phyloP scores from a whole-genome alignment of 2,888 invertebrate species.

The Galeopsomyia nigrocyanea region DNA sequence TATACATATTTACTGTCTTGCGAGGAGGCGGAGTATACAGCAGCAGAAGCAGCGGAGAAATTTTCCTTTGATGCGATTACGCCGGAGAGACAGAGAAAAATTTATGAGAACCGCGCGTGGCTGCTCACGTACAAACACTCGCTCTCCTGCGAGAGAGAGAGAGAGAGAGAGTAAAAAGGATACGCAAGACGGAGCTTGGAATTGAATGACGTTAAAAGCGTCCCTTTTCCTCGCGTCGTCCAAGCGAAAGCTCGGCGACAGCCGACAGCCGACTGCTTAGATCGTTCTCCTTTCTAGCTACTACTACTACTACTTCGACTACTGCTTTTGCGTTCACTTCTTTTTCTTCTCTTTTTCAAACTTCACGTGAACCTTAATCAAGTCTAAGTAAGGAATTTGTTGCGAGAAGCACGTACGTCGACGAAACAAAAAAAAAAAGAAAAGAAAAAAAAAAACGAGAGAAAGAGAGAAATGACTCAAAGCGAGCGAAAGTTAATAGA shows the following conservation, averaged over 20 bases:
- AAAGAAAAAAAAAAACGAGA: neutral
- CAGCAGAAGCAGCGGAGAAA: neutral
- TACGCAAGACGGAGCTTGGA: slow-evolving; percentile 26
- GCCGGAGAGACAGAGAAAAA: neutral
- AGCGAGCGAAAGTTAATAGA: neutral
- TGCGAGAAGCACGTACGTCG: neutral
- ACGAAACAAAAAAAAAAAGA: neutral
- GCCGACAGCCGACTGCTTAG: neutral
- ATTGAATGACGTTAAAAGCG: slow-evolving; percentile 38
- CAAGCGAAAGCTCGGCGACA: neutral
- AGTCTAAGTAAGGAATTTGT: slow-evolving; percentile 40
- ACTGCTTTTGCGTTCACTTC: slow-evolving; percentile 35
- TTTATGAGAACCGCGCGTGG: slow-evolving; percentile 6
- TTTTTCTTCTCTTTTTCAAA: slow-evolving; percentile 7
- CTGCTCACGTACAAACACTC: neutral
- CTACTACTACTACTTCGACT: neutral
- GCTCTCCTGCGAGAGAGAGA: neutral
- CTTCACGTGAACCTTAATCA: slow-evolving; percentile 26
- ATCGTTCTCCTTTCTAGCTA: neutral
- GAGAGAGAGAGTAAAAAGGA: neutral
- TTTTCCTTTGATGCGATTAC: slow-evolving; percentile 27
- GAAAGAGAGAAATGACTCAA: neutral
- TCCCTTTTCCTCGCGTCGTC: neutral
- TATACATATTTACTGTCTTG: neutral
- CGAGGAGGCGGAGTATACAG: neutral